phyloP scores from a whole-genome alignment of 2,888 invertebrate genomes.

The Lepidochitona cinerea region DNA sequence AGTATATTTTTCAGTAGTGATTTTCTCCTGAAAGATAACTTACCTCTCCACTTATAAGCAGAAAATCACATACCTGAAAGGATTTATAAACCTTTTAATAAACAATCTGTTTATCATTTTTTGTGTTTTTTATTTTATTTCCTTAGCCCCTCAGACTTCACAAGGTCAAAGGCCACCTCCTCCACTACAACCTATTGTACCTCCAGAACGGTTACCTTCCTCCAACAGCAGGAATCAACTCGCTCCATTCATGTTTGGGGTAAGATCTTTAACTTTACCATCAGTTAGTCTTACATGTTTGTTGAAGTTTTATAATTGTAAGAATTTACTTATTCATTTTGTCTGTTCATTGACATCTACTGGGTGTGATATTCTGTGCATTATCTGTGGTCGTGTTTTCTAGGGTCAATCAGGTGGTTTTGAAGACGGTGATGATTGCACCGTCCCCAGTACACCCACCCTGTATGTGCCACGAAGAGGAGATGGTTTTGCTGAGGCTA shows the following conservation, averaged over 20 bases:
- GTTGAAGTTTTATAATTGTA: not conserved
- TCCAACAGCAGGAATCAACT: constrained; percentile 52
- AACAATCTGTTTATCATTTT: too few species aligned
- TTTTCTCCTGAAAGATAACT: too few species aligned
- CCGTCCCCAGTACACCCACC: constrained; percentile 92
- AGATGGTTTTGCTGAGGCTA: constrained; percentile 92
- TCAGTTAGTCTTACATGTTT: too few species aligned
- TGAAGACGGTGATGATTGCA: constrained; percentile 82
- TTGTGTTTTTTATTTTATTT: not conserved
- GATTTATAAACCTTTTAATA: too few species aligned
- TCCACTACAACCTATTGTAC: constrained; percentile 30
- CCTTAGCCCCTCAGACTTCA: constrained; percentile 25
- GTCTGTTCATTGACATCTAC: not conserved
- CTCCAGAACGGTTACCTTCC: constrained; percentile 47
- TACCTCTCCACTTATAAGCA: too few species aligned
- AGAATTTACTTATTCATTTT: not conserved
- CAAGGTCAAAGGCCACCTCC: constrained; percentile 39
- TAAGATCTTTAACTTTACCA: too few species aligned
- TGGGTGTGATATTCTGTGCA: not conserved
- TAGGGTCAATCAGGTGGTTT: constrained; percentile 75
- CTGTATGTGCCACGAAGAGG: constrained; percentile 85
- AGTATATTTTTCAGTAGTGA: too few species aligned
- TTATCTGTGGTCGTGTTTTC: constrained; percentile 20
- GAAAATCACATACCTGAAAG: too few species aligned
- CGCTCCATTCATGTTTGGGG: constrained; percentile 63